These are phyloP conservation scores for Falcunculus frontatus DNA, from an alignment of 2,113 vertebrate genomes.

Conservation along the genomic window DNA sequence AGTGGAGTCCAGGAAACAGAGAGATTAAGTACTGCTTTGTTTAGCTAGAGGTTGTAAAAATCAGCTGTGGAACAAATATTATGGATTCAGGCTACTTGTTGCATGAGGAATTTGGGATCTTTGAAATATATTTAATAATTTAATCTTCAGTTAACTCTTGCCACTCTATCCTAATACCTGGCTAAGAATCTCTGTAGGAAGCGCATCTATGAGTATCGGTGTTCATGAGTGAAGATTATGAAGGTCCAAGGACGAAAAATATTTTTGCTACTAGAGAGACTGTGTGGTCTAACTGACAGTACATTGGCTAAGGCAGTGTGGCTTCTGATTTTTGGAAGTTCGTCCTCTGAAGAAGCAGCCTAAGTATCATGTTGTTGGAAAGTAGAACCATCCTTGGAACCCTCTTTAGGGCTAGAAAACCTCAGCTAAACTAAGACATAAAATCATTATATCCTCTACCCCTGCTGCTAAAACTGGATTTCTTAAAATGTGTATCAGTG, in stretches of 20 bases:
- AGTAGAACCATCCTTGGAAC: background rate
- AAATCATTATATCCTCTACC: background rate
- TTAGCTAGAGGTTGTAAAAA: background rate
- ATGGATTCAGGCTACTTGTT: background rate
- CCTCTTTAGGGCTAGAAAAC: background rate
- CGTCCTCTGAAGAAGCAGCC: background rate
- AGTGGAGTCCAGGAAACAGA: background rate
- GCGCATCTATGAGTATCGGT: accelerated
- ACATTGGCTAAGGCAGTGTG: background rate
- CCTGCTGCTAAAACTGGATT: background rate
- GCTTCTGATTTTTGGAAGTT: background rate
- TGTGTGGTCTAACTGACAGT: background rate
- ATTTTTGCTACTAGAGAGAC: background rate
- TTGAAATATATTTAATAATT: background rate
- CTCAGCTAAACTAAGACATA: background rate
- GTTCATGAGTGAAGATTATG: background rate
- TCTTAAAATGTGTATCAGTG: background rate
- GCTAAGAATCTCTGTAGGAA: background rate
- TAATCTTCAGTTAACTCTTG: background rate
- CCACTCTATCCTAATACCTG: background rate
- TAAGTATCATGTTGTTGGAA: background rate
- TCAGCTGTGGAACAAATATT: background rate
- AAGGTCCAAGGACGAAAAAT: background rate
- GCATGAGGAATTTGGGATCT: background rate
- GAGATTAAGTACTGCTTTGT: background rate